Conservation (phyloP, 92 coral and sea anemone species). For the Meandrina meandrites region DNA sequence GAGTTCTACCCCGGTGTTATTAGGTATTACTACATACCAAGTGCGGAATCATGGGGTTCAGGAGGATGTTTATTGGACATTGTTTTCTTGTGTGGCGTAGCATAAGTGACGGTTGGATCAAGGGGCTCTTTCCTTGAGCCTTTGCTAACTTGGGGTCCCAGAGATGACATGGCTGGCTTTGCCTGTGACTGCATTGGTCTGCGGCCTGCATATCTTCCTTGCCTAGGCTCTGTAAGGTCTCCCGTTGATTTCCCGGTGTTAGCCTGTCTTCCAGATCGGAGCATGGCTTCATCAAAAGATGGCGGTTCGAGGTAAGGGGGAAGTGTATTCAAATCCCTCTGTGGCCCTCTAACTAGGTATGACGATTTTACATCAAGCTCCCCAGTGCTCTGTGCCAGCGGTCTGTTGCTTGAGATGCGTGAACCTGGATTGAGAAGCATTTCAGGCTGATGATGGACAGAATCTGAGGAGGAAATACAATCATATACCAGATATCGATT, state of each 20-base stretch:
- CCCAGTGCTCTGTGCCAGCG: conserved; percentile 72
- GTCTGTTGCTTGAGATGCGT: conserved; percentile 70
- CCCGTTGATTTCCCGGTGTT: conserved; percentile 76
- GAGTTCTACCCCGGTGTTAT: too few relatives aligned
- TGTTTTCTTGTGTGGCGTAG: conserved; percentile 64
- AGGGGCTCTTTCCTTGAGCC: conserved; percentile 52
- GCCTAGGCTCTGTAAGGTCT: conserved; percentile 57
- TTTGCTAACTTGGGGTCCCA: conserved; percentile 13
- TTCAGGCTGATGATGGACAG: conserved; percentile 67
- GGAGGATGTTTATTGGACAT: neutral
- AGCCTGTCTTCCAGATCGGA: conserved; percentile 70
- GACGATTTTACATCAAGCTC: conserved; percentile 54
- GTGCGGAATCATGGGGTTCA: neutral
- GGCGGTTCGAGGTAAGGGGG: conserved; percentile 88
- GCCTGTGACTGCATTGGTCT: conserved; percentile 43
- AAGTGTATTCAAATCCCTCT: conserved; percentile 74
- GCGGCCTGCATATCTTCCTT: conserved; percentile 32
- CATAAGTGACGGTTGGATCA: conserved; percentile 59
- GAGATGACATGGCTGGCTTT: conserved; percentile 8
- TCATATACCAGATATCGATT: too few relatives aligned
- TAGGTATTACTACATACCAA: neutral
- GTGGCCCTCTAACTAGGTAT: conserved; percentile 81
- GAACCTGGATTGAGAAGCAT: conserved; percentile 85
- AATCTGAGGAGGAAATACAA: conserved; percentile 37
- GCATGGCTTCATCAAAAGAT: conserved; percentile 83